These are phyloP conservation scores for Xestobium rufovillosum DNA, from an alignment of 2,888 invertebrate species.

Conservation along the genomic window DNA sequence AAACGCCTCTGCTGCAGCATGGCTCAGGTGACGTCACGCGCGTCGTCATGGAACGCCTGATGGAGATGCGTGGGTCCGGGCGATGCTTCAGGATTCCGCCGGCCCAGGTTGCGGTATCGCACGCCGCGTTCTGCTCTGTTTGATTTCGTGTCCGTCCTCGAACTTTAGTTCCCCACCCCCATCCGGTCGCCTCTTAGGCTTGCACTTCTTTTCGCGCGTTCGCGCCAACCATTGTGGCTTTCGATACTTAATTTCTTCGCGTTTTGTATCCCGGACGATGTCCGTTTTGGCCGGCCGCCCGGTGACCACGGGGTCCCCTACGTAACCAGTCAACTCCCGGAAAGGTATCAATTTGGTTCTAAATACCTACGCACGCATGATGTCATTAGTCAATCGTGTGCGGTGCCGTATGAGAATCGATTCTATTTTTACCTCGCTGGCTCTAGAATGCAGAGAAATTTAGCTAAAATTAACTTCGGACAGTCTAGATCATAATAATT, in stretches of 20 bases:
- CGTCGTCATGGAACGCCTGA: slow-evolving; percentile 36
- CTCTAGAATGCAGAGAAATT: slow-evolving; percentile 28
- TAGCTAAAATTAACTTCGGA: too few relatives aligned
- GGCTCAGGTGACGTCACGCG: slow-evolving; percentile 35
- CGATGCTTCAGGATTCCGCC: slow-evolving; percentile 26
- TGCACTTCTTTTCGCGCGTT: slow-evolving; percentile 26
- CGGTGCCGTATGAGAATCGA: slow-evolving; percentile 28
- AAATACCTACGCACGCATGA: slow-evolving; percentile 26
- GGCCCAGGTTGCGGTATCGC: slow-evolving; percentile 28
- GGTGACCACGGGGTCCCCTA: slow-evolving; percentile 12
- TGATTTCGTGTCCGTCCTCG: slow-evolving; percentile 27
- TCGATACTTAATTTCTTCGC: not conserved
- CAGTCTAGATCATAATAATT: too few relatives aligned
- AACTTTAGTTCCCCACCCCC: slow-evolving; percentile 25
- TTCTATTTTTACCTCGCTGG: slow-evolving; percentile 29
- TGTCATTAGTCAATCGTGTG: slow-evolving; percentile 31
- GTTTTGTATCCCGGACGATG: too few relatives aligned
- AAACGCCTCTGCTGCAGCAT: slow-evolving; percentile 35
- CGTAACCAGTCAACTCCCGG: slow-evolving; percentile 32
- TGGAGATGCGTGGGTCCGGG: slow-evolving; percentile 30
- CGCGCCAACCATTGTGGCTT: slow-evolving; percentile 13
- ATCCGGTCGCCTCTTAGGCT: too few relatives aligned
- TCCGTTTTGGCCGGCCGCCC: too few relatives aligned
- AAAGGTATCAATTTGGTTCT: slow-evolving; percentile 32
- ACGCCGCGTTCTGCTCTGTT: slow-evolving; percentile 23